These are phyloP conservation scores for Andrena dorsata DNA, from an alignment of 2,888 invertebrate species.

Conservation along the genomic window DNA sequence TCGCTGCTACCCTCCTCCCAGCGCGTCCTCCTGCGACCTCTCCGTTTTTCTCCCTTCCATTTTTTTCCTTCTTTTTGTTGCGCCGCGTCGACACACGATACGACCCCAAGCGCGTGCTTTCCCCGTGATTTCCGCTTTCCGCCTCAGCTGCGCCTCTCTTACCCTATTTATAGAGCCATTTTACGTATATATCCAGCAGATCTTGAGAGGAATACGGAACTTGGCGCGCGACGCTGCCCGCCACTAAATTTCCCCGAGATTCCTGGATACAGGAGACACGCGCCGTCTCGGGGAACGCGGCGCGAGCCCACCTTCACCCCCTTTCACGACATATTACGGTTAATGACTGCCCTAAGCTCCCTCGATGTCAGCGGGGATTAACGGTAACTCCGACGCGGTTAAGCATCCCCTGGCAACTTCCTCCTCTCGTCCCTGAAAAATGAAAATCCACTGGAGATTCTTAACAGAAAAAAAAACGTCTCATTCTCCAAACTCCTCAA, in stretches of 20 bases:
- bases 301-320: background rate
- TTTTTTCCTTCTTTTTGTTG: slow-evolving; percentile 61
- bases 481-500: too few species aligned
- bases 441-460: background rate
- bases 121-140: slow-evolving; percentile 78
- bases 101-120: slow-evolving; percentile 72
- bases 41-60: slow-evolving; percentile 39
- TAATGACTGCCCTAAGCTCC: slow-evolving; percentile 32
- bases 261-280: slow-evolving; percentile 35
- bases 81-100: slow-evolving; percentile 79
- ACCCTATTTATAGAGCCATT: slow-evolving; percentile 70
- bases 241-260: slow-evolving; percentile 50
- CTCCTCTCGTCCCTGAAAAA: background rate
- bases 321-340: slow-evolving; percentile 35
- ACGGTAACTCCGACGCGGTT: background rate
- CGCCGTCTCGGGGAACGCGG: slow-evolving; percentile 23
- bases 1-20: slow-evolving; percentile 38
- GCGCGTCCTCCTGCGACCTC: slow-evolving; percentile 24
- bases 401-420: background rate
- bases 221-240: slow-evolving; percentile 25
- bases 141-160: slow-evolving; percentile 69
- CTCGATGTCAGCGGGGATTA: slow-evolving; percentile 46
- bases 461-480: too few species aligned
- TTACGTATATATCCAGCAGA: slow-evolving; percentile 51
- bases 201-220: slow-evolving; percentile 61